A percentile compares a stretch with the other conserved stretches of the same genome.
Conservation (phyloP, 2,797 vertebrate species). For the Coccyzus lansbergi region DNA sequence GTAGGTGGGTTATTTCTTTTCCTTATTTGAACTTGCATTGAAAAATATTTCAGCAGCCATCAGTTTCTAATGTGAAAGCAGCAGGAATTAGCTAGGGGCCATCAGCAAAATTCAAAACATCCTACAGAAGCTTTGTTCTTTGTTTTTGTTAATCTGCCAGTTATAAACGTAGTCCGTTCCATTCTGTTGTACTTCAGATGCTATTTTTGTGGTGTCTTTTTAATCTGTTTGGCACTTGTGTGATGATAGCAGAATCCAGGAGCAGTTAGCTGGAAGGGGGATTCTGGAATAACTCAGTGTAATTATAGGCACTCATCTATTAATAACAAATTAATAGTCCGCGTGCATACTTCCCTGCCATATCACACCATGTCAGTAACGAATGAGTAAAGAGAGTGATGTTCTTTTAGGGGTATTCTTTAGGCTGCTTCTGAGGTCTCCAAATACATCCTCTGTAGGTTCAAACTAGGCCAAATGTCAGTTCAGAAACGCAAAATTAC, state of each 20-base stretch:
- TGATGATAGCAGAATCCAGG: not conserved
- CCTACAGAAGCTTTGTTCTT: conserved; percentile 43
- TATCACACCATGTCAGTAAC: not conserved
- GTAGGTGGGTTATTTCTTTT: conserved; percentile 56
- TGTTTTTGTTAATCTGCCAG: conserved; percentile 59
- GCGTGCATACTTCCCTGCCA: not conserved
- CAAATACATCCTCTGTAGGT: not conserved
- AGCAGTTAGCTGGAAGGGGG: not conserved
- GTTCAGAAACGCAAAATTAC: not conserved
- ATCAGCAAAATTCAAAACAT: conserved; percentile 64
- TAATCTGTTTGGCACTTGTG: conserved; percentile 17
- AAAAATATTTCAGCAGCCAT: conserved; percentile 56
- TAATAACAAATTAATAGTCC: not conserved
- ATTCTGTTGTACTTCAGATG: conserved; percentile 11
- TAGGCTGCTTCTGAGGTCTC: not conserved
- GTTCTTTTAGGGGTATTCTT: not conserved
- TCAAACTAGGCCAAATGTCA: not conserved
- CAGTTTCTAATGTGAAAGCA: conserved; percentile 60
- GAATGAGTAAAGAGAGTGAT: not conserved
- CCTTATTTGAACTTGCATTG: conserved; percentile 49
- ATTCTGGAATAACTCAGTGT: not conserved
- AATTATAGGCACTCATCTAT: conserved; percentile 33
- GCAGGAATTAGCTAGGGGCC: conserved; percentile 63
- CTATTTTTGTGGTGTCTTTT: conserved; percentile 45
- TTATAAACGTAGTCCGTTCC: conserved; percentile 52